phyloP scores from a whole-genome alignment of 2,797 vertebrate genomes.

The Sebastes variabilis region DNA sequence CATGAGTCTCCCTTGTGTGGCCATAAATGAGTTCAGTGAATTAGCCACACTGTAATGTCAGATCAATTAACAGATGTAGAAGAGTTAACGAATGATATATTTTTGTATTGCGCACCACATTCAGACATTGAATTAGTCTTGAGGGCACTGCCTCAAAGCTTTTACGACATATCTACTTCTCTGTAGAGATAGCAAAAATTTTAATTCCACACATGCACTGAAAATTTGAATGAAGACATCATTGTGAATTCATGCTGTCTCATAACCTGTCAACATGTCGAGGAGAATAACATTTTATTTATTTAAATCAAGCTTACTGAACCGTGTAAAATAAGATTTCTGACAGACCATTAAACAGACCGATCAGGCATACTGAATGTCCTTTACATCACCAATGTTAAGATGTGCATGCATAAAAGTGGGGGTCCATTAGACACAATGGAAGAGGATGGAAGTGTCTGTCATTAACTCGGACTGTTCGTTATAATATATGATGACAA shows the following conservation, averaged over 20 bases:
- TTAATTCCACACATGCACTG: neutral
- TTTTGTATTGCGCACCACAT: neutral
- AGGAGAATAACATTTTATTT: neutral
- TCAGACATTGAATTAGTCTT: neutral
- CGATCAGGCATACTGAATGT: neutral
- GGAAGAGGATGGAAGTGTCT: neutral
- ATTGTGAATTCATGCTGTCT: neutral
- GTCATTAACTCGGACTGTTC: neutral
- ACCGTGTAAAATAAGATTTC: neutral
- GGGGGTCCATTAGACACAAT: neutral
- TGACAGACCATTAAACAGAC: neutral
- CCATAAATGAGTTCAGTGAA: neutral
- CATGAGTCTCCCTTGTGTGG: neutral
- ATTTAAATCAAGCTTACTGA: neutral
- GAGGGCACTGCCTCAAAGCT: neutral
- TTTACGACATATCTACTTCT: neutral
- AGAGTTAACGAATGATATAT: neutral
- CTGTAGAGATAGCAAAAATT: neutral
- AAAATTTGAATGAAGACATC: neutral
- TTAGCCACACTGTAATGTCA: neutral
- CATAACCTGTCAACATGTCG: neutral
- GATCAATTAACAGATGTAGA: neutral
- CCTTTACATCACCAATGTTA: neutral
- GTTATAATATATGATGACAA: neutral
- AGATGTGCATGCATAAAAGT: neutral